Evolutionary conservation across 2,797 vertebrate species (phyloP).

Genomic region (Schizopygopsis pylzovi): DNA sequence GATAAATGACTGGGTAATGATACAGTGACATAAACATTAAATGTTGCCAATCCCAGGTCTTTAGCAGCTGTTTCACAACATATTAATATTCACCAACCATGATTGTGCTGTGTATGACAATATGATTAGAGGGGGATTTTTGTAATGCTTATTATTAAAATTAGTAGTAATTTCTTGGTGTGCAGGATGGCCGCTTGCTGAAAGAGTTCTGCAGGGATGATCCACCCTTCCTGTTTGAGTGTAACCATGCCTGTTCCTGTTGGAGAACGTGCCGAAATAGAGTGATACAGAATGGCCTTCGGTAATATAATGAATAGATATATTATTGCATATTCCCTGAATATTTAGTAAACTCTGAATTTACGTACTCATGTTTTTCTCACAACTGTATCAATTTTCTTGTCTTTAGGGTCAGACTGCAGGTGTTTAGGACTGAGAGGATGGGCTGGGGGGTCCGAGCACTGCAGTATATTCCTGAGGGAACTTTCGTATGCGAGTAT

Average conservation of each 20-base stretch:
- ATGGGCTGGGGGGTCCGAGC: slow-evolving; percentile 95
- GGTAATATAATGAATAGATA: slow-evolving; percentile 71
- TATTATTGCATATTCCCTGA: background rate
- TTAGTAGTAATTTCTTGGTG: background rate
- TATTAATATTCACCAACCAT: background rate
- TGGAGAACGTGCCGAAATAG: slow-evolving; percentile 95
- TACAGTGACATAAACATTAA: background rate
- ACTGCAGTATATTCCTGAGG: slow-evolving; percentile 90
- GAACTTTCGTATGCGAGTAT: slow-evolving; percentile 96
- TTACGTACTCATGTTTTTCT: background rate
- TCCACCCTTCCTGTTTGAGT: slow-evolving; percentile 93
- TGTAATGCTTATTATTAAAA: background rate
- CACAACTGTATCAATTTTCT: slow-evolving; percentile 19
- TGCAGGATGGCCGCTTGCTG: slow-evolving; percentile 89
- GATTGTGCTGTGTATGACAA: background rate
- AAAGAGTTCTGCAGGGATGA: slow-evolving; percentile 93
- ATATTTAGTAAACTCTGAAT: background rate
- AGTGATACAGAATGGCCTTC: slow-evolving; percentile 93
- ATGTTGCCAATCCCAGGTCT: background rate
- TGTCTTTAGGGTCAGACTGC: slow-evolving; percentile 77
- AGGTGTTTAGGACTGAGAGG: slow-evolving; percentile 89
- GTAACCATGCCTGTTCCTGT: slow-evolving; percentile 96
- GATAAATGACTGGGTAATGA: background rate
- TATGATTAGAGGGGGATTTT: background rate
- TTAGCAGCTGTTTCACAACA: background rate